Conservation (phyloP, 2,797 vertebrate species). For the Netta rufina region DNA sequence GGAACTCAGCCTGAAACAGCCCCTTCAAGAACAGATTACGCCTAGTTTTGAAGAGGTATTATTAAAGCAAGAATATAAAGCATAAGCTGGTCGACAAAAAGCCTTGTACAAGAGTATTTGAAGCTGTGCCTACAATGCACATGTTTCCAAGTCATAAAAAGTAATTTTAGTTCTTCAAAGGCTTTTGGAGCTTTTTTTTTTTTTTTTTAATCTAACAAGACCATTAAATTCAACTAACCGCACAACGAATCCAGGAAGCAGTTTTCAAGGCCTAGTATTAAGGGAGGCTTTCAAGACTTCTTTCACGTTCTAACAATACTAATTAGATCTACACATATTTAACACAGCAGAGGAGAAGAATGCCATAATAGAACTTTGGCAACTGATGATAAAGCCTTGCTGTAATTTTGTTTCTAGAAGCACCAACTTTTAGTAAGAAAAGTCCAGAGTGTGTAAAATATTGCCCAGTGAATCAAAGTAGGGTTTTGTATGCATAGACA, state of each 20-base stretch:
- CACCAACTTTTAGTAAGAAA: not conserved
- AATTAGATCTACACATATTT: not conserved
- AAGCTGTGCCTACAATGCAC: not conserved
- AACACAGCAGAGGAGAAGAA: not conserved
- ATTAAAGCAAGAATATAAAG: not conserved
- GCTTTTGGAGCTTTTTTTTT: not conserved
- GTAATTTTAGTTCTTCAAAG: not conserved
- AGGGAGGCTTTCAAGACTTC: not conserved
- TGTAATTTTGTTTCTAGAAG: not conserved
- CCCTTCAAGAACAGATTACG: not conserved
- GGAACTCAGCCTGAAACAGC: not conserved
- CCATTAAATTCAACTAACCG: not conserved
- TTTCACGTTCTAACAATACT: not conserved
- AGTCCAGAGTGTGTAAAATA: not conserved
- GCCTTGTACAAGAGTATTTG: not conserved
- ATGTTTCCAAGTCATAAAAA: not conserved
- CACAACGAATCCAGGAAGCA: not conserved
- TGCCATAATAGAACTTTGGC: not conserved
- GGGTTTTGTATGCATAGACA: no score
- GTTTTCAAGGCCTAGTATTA: not conserved
- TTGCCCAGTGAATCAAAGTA: not conserved
- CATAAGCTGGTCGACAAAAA: accelerated
- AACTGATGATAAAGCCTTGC: not conserved
- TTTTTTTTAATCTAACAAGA: not conserved
- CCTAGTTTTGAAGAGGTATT: not conserved